phyloP scores from a whole-genome alignment of 2,797 vertebrate species.

The Pipistrellus kuhlii region DNA sequence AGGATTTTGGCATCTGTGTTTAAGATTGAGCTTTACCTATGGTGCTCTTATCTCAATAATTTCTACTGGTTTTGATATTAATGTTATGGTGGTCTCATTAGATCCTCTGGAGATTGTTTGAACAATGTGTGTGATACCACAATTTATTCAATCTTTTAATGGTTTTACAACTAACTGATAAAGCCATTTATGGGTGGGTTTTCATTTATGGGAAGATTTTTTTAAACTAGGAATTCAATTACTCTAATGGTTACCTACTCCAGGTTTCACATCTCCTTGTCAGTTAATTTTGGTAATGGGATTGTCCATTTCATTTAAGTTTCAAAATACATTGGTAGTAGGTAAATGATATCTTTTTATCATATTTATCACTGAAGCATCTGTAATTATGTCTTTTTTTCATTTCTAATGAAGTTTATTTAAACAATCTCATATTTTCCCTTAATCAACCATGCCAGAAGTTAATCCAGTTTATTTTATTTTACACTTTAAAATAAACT shows the following conservation, averaged over 20 bases:
- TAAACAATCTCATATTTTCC: neutral
- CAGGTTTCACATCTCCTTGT: neutral
- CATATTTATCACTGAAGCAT: neutral
- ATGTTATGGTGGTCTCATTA: neutral
- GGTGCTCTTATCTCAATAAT: neutral
- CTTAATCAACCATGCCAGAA: neutral
- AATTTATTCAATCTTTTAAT: neutral
- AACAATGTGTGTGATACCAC: neutral
- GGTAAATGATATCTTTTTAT: neutral
- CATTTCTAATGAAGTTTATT: neutral
- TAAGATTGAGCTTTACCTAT: neutral
- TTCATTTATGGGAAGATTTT: neutral
- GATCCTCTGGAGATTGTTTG: neutral
- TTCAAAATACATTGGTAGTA: neutral
- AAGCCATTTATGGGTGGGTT: neutral
- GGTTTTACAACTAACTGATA: neutral
- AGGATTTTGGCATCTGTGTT: neutral
- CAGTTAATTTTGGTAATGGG: conserved; percentile 14
- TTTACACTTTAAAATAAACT: neutral
- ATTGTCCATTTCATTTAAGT: neutral
- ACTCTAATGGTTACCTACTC: neutral
- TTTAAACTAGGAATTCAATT: conserved; percentile 6
- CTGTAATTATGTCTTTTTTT: neutral
- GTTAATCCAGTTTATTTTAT: neutral
- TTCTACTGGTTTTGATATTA: neutral